Conservation (phyloP, 2,797 vertebrate genomes). For the Crypturellus tataupa region DNA sequence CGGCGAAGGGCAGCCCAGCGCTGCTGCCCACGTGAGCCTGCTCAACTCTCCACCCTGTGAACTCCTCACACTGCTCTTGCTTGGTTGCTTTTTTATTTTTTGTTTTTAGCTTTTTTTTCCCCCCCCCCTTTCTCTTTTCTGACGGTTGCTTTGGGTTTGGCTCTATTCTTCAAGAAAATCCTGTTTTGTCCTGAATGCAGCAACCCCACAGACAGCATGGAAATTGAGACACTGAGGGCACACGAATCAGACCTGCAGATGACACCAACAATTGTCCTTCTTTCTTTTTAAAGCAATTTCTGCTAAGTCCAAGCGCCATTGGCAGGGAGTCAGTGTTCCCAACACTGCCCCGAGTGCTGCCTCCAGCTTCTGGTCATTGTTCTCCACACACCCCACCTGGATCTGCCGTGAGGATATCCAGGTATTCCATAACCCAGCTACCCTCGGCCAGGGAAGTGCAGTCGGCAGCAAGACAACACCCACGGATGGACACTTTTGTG, state of each 20-base stretch:
- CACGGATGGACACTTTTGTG: neutral
- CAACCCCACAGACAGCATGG: constrained; percentile 64
- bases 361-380: constrained; percentile 86
- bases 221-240: constrained; percentile 64
- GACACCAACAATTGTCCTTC: neutral
- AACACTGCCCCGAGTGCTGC: constrained; percentile 55
- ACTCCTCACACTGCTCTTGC: constrained; percentile 73
- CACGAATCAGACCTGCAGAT: constrained; percentile 38
- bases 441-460: constrained; percentile 44
- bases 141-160: neutral
- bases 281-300: neutral
- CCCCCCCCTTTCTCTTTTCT: neutral
- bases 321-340: constrained; percentile 66
- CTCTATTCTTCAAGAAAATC: constrained; percentile 61
- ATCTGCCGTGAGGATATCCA: constrained; percentile 59
- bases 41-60: constrained; percentile 74
- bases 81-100: neutral
- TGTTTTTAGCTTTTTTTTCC: neutral
- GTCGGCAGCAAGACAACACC: neutral
- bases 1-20: constrained; percentile 13
- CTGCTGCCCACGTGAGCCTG: constrained; percentile 40
- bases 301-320: constrained; percentile 17
- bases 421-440: constrained; percentile 50
- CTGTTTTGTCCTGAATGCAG: constrained; percentile 51
- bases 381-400: constrained; percentile 77